Base-by-base conservation (phyloP, 2,888 invertebrate genomes). In the Adelognathus sp. region DNA sequence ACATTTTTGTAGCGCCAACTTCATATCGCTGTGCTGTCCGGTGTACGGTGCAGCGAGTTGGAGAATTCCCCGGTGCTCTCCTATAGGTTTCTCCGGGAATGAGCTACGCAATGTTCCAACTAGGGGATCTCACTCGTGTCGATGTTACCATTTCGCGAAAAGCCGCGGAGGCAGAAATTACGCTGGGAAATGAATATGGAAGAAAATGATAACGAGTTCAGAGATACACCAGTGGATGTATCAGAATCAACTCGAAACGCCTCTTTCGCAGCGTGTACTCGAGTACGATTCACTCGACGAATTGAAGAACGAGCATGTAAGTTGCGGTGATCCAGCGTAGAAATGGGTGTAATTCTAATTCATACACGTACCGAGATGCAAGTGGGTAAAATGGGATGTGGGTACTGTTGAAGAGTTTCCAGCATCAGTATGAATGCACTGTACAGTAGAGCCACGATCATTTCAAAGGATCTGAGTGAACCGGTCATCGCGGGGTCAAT, bases 281-380 rank as follows among this genome's bases (percentile, higher is more conserved):
- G 66, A 58, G 64, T 27, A 54, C 52, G 27, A 67, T 67, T 54
- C 41, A 54, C 39, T 41, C 75, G 44, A 74, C 58, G 74, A 79
- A 75, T 73, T 69, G 73, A 78, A 56, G 69, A 63, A 44, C 66
- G 66, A 66, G 66, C 46, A 44, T 24, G 41, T 69, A 54, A 41
- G 61, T 61, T 29, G 21, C 18, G 27, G 18, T 39, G 54, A 18
- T 50, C 16, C 39, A 52, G 27, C 54, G 29, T 54, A 27, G 39
- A 71, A 61, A 73, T 69, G 67, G 63, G 73, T 78, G 63, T 78
- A 78, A 77, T 78, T 56, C 73, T 78, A 73, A 78, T 78, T 78
- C 77, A 73, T 69, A 64, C 77, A 73, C 77, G 73, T 67, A 63
- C 16, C 6, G 2, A 29, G 7, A 29, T 27, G 29, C 2, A 27